Evolutionary conservation across 2,888 invertebrate species (phyloP).

Genomic region (Epinotia nisella): DNA sequence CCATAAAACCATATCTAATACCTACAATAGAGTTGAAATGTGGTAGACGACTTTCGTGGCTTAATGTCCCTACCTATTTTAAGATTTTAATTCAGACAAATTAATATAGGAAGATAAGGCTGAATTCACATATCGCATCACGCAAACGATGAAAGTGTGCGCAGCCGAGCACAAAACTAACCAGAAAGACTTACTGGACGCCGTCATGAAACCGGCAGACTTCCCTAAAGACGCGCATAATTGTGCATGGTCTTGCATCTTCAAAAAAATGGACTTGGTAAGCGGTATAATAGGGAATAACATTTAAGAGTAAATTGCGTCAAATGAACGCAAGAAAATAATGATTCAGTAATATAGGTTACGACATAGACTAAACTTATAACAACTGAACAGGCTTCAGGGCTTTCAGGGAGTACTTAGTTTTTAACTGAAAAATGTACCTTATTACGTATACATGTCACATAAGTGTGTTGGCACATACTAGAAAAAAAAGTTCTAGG

Average conservation of each 20-base stretch:
- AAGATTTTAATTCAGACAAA: neutral
- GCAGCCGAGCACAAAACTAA: slow-evolving; percentile 11
- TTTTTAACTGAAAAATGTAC: too few species aligned
- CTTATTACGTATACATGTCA: too few species aligned
- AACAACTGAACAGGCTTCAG: too few species aligned
- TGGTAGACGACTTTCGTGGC: neutral
- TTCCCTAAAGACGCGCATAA: slow-evolving; percentile 35
- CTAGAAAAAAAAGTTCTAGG: too few species aligned
- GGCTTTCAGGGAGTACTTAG: too few species aligned
- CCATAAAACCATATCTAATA: too few species aligned
- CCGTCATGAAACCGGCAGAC: slow-evolving; percentile 18
- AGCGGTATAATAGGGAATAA: neutral
- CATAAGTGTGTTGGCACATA: too few species aligned
- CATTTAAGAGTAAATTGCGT: too few species aligned
- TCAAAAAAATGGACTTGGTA: slow-evolving; percentile 45
- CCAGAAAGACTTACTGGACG: neutral
- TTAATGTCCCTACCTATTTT: neutral
- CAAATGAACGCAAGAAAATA: too few species aligned
- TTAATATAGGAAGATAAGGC: neutral
- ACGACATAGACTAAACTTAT: too few species aligned
- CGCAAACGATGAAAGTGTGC: slow-evolving; percentile 19
- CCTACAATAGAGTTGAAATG: too few species aligned
- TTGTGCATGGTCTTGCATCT: slow-evolving; percentile 45
- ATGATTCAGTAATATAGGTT: too few species aligned
- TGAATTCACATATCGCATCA: neutral